Base-by-base conservation (phyloP, 92 coral and sea anemone species). In the Galaxea fascicularis region DNA sequence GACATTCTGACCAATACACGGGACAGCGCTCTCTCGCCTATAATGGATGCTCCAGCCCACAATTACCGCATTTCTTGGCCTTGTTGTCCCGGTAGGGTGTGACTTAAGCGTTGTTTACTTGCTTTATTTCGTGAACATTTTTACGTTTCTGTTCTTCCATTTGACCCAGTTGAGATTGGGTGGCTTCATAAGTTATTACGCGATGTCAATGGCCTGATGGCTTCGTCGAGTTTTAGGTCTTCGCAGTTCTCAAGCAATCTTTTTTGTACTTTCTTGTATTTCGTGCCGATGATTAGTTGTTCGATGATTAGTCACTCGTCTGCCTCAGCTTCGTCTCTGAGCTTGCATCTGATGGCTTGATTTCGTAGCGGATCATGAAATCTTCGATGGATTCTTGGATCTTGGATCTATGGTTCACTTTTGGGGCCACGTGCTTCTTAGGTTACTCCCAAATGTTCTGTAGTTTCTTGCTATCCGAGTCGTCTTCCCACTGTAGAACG, bases 381-480 rank as follows among this genome's bases (percentile, higher is more conserved):
- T 79, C 92, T 46, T 78, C 87, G 62, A 79, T 65, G 31, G 22
- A 76, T 73, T 89, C 89, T 46, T 78, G 54, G 15, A 31, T n/a
- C 25, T 56, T 58, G 51, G 80, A 84, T 44, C 65, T 27, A 65
- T 86, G 80, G 74, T 86, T 90, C 1, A 41, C 74, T 71, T 80
- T 86, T 0, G 88, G 88, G 13, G 88, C 88, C 21, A 90, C 56
- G 66, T 90, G 90, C n/a, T 69, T 82, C 67, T 87, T 79, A 74
- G 78, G 82, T 20, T 77, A 80, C 65, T 85, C 71, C 82, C 77
- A 71, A 47, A 62, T 77, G 46, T 30, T n/a, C 20, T 44, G 29
- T 13, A n/a, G 89, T 64, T 73, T 87, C 17, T 18, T 57, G 29
- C 46, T 66, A 47, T 65, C 70, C 5, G 16, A 57, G 1, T 63